Percentiles rank a stretch among this genome's conserved stretches.
phyloP scores from a whole-genome alignment of 2,797 vertebrate species.

The Enteromius anoplus region DNA sequence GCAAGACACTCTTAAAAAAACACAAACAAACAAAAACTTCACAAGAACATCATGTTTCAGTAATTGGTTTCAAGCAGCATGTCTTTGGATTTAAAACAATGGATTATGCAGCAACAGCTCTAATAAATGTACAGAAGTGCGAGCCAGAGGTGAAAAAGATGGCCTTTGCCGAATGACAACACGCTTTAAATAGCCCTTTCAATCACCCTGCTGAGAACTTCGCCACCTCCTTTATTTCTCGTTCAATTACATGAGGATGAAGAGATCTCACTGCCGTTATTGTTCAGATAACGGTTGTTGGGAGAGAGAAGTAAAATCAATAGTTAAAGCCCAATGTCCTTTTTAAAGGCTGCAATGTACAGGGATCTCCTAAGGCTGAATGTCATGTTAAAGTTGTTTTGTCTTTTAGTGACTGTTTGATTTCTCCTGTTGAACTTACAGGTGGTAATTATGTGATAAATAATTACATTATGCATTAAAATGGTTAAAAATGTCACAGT shows the following conservation, averaged over 20 bases:
- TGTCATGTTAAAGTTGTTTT: conserved; percentile 19
- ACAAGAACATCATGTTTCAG: neutral
- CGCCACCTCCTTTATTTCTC: conserved; percentile 13
- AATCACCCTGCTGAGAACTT: conserved; percentile 8
- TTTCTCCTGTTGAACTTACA: neutral
- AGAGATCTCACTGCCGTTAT: conserved; percentile 28
- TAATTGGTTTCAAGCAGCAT: neutral
- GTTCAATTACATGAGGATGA: conserved; percentile 26
- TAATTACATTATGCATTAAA: neutral
- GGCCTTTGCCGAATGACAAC: conserved; percentile 1
- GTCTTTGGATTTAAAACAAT: neutral
- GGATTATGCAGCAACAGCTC: neutral
- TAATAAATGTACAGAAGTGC: neutral
- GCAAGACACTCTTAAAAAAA: conserved; percentile 15
- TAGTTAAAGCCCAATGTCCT: conserved; percentile 26
- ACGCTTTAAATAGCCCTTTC: conserved; percentile 16
- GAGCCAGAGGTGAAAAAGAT: conserved; percentile 10
- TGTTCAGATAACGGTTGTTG: conserved; percentile 15
- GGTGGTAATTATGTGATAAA: neutral
- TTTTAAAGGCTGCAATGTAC: conserved; percentile 34
- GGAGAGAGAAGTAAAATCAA: conserved; percentile 43
- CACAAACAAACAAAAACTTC: neutral
- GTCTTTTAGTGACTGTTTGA: conserved; percentile 28
- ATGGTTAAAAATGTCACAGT: neutral
- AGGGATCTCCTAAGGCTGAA: conserved; percentile 25